Conservation (phyloP, 2,888 invertebrate species). For the Schrankia costaestrigalis region DNA sequence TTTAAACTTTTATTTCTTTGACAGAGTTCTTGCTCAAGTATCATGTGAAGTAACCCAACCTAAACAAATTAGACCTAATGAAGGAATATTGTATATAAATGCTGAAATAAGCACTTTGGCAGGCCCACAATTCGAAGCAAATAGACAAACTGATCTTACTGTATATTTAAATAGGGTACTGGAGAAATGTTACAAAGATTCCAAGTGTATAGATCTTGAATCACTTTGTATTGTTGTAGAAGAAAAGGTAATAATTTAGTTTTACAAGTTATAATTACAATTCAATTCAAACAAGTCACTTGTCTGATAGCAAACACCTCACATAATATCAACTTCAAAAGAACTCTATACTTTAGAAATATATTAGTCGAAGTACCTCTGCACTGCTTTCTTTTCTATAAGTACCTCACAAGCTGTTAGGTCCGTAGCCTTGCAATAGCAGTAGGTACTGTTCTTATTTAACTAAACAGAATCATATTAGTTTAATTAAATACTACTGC, state of each 20-base stretch:
- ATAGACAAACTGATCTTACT: conserved; percentile 85
- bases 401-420: no score
- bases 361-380: no score
- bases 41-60: conserved; percentile 93
- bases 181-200: conserved; percentile 94
- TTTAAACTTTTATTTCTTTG: no score
- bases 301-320: no score
- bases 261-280: not conserved
- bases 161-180: conserved; percentile 89
- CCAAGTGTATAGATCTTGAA: conserved; percentile 94
- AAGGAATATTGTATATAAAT: conserved; percentile 92
- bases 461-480: no score
- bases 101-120: conserved; percentile 94
- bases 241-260: conserved; percentile 85
- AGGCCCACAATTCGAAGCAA: conserved; percentile 90
- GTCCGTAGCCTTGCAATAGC: no score
- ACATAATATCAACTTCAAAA: no score
- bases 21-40: conserved; percentile 92
- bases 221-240: conserved; percentile 96
- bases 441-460: no score
- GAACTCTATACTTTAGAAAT: no score
- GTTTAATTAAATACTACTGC: no score
- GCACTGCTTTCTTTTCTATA: no score
- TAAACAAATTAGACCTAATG: conserved; percentile 91
- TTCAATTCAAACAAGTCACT: not conserved